These are phyloP conservation scores for Tenthredo notha DNA, from an alignment of 2,888 invertebrate genomes.

Conservation along the genomic window DNA sequence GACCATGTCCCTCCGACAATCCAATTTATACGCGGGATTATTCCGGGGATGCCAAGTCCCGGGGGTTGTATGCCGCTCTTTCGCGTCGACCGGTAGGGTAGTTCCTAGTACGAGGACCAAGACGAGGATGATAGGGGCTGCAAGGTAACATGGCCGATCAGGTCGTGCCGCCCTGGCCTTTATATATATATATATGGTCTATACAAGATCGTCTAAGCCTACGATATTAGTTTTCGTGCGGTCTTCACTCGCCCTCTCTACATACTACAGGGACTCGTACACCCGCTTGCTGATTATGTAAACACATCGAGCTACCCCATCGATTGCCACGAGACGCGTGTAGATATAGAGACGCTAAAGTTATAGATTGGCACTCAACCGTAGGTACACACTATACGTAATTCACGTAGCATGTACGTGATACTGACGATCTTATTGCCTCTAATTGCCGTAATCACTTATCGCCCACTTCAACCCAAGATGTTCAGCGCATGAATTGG, in stretches of 20 bases:
- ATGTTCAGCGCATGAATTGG: not conserved
- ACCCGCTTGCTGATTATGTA: constrained; percentile 35
- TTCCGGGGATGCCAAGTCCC: constrained; percentile 64
- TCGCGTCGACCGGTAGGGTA: constrained; percentile 55
- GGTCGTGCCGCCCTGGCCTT: constrained; percentile 48
- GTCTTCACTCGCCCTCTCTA: not conserved
- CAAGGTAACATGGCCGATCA: constrained; percentile 63
- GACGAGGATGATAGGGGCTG: constrained; percentile 46
- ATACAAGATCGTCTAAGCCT: constrained; percentile 14
- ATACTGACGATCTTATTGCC: not conserved
- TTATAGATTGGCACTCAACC: not conserved
- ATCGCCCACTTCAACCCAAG: no score
- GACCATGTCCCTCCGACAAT: constrained; percentile 67
- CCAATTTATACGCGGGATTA: constrained; percentile 77
- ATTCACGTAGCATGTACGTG: not conserved
- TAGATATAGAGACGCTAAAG: not conserved
- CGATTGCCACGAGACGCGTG: not conserved
- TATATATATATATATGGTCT: not conserved
- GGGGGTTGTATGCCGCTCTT: constrained; percentile 54
- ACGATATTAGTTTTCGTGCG: constrained; percentile 40
- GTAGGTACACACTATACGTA: not conserved
- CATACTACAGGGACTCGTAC: not conserved
- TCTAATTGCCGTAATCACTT: not conserved
- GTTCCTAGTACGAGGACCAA: constrained; percentile 34
- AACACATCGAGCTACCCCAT: constrained; percentile 19